Percentiles rank a stretch among this genome's conserved stretches.
phyloP scores from a whole-genome alignment of 2,888 invertebrate genomes.

The Eilema caniola region DNA sequence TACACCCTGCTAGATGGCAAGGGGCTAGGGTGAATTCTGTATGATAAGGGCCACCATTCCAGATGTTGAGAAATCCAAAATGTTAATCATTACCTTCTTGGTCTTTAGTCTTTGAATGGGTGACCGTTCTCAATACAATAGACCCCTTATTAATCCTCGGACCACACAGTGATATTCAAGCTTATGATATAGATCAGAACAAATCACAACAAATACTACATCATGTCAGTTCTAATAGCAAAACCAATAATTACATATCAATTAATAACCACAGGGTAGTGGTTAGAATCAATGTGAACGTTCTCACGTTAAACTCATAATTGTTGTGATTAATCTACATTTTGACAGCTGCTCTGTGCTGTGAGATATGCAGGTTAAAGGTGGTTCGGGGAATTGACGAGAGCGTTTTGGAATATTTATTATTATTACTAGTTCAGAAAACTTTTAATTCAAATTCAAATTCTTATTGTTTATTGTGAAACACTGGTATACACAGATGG shows the following conservation, averaged over 20 bases:
- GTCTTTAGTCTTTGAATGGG: not conserved
- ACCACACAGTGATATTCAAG: slow-evolving; percentile 13
- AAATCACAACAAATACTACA: slow-evolving; percentile 21
- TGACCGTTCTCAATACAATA: not conserved
- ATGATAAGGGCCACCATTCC: too few species aligned
- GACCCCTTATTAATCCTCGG: not conserved
- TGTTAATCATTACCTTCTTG: too few species aligned
- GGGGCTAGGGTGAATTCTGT: too few species aligned
- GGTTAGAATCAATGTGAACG: slow-evolving; percentile 71
- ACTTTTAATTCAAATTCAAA: too few species aligned
- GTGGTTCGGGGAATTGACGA: not conserved
- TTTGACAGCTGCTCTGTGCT: slow-evolving; percentile 65
- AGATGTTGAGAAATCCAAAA: too few species aligned
- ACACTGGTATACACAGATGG: too few species aligned
- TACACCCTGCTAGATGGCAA: too few species aligned
- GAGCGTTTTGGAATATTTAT: not conserved
- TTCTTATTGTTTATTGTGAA: too few species aligned
- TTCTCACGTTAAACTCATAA: slow-evolving; percentile 73
- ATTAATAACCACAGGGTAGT: slow-evolving; percentile 65
- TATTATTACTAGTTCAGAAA: too few species aligned
- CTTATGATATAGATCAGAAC: slow-evolving; percentile 22
- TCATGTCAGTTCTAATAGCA: slow-evolving; percentile 21
- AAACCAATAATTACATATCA: slow-evolving; percentile 54
- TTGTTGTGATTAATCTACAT: slow-evolving; percentile 77
- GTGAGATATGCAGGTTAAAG: slow-evolving; percentile 42